These are phyloP conservation scores for Heterocephalus glaber DNA, from an alignment of 2,113 vertebrate genomes.

Conservation along the genomic window DNA sequence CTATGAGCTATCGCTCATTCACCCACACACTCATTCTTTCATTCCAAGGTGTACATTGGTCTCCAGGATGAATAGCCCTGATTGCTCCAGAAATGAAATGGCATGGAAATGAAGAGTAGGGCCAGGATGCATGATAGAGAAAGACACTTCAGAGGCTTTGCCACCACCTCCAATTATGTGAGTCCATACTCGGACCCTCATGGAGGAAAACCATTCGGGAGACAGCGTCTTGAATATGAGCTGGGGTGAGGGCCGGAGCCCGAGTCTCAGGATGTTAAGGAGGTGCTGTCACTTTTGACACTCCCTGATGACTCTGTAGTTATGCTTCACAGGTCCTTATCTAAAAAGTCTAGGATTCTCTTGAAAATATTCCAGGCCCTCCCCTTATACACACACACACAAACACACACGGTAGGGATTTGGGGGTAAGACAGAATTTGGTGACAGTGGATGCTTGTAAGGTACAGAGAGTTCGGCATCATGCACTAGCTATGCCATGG, in stretches of 20 bases:
- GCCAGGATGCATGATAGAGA: rapidly evolving
- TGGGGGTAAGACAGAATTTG: neutral
- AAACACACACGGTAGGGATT: neutral
- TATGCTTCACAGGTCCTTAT: neutral
- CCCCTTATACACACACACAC: neutral
- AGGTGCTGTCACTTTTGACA: neutral
- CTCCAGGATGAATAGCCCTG: neutral
- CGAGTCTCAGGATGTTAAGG: neutral
- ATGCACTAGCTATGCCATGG: neutral
- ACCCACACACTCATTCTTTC: neutral
- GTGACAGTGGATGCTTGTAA: rapidly evolving
- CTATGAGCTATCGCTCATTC: neutral
- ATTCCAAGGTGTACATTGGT: neutral
- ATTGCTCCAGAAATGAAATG: neutral
- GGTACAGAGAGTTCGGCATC: neutral
- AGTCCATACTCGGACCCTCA: neutral
- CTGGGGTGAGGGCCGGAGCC: neutral
- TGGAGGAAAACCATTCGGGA: neutral
- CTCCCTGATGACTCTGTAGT: neutral
- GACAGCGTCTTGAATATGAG: neutral
- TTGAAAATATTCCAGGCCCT: neutral
- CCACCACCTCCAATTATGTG: neutral
- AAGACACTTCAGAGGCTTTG: neutral
- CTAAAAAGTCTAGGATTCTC: neutral
- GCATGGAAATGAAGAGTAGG: neutral